Percentiles rank a stretch among this genome's conserved stretches.
These are phyloP conservation scores for Callipepla squamata DNA, from an alignment of 2,113 vertebrate species.

Conservation along the genomic window DNA sequence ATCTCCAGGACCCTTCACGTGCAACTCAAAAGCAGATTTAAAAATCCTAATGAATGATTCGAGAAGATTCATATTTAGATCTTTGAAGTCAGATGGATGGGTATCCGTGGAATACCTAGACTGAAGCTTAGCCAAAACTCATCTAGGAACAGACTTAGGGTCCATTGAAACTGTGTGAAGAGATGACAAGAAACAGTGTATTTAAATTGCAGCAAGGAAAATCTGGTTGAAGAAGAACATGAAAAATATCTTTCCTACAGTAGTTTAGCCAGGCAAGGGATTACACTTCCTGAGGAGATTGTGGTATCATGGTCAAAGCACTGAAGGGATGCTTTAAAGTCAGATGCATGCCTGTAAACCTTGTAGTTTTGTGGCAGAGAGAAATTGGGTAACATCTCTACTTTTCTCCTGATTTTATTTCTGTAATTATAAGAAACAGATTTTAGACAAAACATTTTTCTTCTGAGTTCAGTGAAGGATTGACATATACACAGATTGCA, in stretches of 20 bases:
- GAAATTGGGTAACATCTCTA: neutral
- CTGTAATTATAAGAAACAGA: neutral
- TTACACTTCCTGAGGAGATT: neutral
- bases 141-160: neutral
- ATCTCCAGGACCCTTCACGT: neutral
- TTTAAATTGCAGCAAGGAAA: neutral
- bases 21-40: neutral
- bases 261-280: neutral
- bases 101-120: neutral
- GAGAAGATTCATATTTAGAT: neutral
- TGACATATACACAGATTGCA: neutral
- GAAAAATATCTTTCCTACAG: neutral
- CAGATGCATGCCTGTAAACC: neutral
- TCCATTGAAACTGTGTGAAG: neutral
- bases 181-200: neutral
- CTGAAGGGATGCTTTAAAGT: neutral
- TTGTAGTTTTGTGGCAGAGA: neutral
- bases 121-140: neutral
- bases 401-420: neutral
- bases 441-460: neutral
- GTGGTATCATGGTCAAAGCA: neutral
- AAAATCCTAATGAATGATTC: neutral
- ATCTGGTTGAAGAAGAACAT: neutral
- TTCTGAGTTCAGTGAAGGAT: neutral
- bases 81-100: neutral